Evolutionary conservation across 2,888 invertebrate species (phyloP), one percentile per base, ranked within the genome.

Genomic region (Oscheius myriophilus): DNA sequence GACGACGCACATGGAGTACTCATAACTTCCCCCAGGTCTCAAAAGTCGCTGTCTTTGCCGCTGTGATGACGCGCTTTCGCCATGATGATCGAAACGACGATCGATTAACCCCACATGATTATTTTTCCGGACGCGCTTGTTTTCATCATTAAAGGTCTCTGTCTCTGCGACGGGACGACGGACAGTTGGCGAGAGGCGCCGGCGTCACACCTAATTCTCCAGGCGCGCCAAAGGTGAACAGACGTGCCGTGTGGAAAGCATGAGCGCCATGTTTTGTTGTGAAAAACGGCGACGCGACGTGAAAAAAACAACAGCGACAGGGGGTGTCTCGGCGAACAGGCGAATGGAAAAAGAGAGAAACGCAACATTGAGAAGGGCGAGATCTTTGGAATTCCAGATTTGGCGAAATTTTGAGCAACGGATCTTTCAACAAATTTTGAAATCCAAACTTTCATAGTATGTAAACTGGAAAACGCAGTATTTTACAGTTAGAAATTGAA

Each of bases 101-200:
- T 46, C 18, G n/a, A 46, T 18, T 21, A 46, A 18, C 21, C 49
- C 21, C 49, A 18, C 21, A 46, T 46, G 18, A 46, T 54, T 45
- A 46, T 61, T 61, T 25, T 61, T 41, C 16, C 25, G 49, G 49
- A 14, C 4, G 49, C n/a, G 9, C 46, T 61, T 61, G 61, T 61
- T 61, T 61, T 61, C 49, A 61, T 61, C 61, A 21, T 46, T 61
- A 61, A 61, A 61, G 61, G 61, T n/a, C n/a, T n/a, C n/a, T n/a
- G n/a, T n/a, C n/a, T n/a, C n/a, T n/a, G n/a, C n/a, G n/a, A n/a
- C n/a, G n/a, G n/a, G n/a, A n/a, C 25, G 11, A n/a, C 18, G 26
- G 18, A 49, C 61, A 61, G 61, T 61, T 61, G 61, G 61, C 49
- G 9, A 33, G 33, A 9, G 33, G 33, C 33, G 33, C 33, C 33